These are phyloP conservation scores for Zygogramma bicolorata DNA, from an alignment of 2,888 invertebrate species.

Conservation along the genomic window DNA sequence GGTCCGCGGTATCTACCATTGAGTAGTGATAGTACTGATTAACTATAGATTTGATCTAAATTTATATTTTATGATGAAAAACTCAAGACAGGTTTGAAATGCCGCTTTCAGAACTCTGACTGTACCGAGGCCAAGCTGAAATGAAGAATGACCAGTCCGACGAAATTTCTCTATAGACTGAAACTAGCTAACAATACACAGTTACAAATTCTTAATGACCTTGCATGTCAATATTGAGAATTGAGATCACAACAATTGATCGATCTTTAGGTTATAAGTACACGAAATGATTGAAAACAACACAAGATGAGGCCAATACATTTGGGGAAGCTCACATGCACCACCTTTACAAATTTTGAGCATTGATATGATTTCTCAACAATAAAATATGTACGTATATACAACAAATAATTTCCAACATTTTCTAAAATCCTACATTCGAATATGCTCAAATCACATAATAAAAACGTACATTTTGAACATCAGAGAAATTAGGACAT, in stretches of 20 bases:
- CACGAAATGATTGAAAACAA: constrained; percentile 44
- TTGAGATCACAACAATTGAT: constrained; percentile 60
- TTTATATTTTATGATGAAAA: neutral
- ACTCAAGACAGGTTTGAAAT: too few species aligned
- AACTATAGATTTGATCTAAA: neutral
- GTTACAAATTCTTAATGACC: constrained; percentile 46
- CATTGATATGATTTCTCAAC: constrained; percentile 45
- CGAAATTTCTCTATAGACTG: neutral
- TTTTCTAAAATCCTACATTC: neutral
- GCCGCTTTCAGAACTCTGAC: too few species aligned
- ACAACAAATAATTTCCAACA: constrained; percentile 8
- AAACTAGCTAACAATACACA: constrained; percentile 10
- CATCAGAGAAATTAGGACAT: neutral
- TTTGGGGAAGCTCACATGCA: constrained; percentile 52
- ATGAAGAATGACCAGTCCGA: neutral
- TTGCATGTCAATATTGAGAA: constrained; percentile 57
- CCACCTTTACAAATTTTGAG: constrained; percentile 48
- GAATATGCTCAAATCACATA: constrained; percentile 3
- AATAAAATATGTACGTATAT: constrained; percentile 26
- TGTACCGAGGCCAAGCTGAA: too few species aligned
- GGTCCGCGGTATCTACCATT: too few species aligned
- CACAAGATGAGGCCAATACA: constrained; percentile 19
- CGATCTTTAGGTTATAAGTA: constrained; percentile 50
- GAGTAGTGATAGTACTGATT: neutral
- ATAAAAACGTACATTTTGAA: neutral